Conservation (phyloP, 2,888 invertebrate genomes). For the Rhingia campestris region DNA sequence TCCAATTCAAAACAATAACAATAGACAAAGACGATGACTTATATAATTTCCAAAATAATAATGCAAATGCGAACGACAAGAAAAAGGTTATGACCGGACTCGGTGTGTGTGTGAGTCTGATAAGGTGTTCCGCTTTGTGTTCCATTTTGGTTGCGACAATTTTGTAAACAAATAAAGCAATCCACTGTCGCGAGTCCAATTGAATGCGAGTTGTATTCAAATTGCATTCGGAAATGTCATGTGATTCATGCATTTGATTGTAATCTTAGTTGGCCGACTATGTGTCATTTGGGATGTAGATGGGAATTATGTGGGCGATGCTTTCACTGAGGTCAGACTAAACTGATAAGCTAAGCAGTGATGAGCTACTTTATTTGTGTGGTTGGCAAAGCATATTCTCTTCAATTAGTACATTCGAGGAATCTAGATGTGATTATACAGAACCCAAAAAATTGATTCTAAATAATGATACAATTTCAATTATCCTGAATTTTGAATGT, state of each 20-base stretch:
- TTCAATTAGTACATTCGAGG: too few relatives aligned
- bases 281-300: background rate
- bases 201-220: constrained; percentile 6
- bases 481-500: too few relatives aligned
- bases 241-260: constrained; percentile 17
- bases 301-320: background rate
- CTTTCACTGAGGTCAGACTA: background rate
- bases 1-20: constrained; percentile 36
- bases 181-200: background rate
- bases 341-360: constrained; percentile 24
- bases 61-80: constrained; percentile 2
- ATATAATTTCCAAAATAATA: constrained; percentile 50
- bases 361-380: background rate
- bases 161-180: constrained; percentile 35
- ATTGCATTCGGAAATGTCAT: background rate
- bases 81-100: constrained; percentile 7
- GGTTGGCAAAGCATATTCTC: too few relatives aligned
- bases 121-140: constrained; percentile 29
- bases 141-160: background rate
- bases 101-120: constrained; percentile 15
- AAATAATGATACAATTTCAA: too few relatives aligned
- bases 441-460: too few relatives aligned
- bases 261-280: background rate
- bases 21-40: constrained; percentile 14
- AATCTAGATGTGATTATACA: too few relatives aligned